Evolutionary conservation across 1,140 invertebrate species (phyloP), one percentile per base, ranked within the genome.

Genomic region (Monomorium pharaonis): DNA sequence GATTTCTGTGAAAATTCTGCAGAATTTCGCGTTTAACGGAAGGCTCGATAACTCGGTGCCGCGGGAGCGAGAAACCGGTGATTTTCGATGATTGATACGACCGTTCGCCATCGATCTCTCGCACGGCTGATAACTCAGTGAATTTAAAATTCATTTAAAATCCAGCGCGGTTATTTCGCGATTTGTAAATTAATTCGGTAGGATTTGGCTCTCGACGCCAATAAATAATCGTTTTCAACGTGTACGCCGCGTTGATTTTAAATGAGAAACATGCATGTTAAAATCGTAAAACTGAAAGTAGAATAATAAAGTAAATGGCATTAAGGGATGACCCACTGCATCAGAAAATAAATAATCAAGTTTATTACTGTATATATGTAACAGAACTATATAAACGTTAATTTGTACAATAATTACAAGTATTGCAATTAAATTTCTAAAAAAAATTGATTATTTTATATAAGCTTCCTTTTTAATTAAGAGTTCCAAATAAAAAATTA

Each of bases 131-230:
- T 21, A 67, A 49, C 3, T 33, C 62, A n/a, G 62, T 18, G 76
- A 67, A 80, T 83, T 72, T 74, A 44, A 83, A 83, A 83, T 83
- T 83, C 58, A 83, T 83, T 83, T 60, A 72, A 83, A 83, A 83
- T 83, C n/a, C 78, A 60, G 42, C 37, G 67, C 67, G 67, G 67
- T 83, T 83, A 72, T 74, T 83, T 56, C 51, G 42, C 78, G 69
- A 83, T 83, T 83, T 74, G 30, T 74, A 83, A 83, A 74, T 83
- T 72, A 74, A 83, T 74, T 83, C 78, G 27, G 27, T 37, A 47
- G 78, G 37, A 83, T 83, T 83, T 72, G 67, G 54, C 67, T 58
- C 77, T 67, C 63, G 67, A 67, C 86, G 62, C 67, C 51, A 33
- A 49, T 56, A 86, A 67, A 70, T 84, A 78, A 70, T 67, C 67